Base-by-base conservation (phyloP, 2,888 invertebrate species). In the Rugalucina vietnamica region DNA sequence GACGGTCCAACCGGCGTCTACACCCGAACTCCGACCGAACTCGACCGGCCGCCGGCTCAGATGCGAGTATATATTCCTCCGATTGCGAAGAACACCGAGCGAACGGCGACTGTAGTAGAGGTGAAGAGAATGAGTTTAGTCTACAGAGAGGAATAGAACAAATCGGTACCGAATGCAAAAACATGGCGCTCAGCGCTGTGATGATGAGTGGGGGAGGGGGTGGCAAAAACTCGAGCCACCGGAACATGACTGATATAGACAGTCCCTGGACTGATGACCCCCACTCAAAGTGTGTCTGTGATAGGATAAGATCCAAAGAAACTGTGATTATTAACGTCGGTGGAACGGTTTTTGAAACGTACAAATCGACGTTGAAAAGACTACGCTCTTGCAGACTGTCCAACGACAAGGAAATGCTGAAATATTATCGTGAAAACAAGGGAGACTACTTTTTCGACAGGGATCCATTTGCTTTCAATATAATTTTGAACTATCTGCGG, bases 381-480 rank as follows among this genome's bases (percentile, higher is more conserved):
- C 75, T 92, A 24, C 85, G 87, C 57, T 89, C 91, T 18, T 90
- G 91, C 43, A 91, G 88, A 75, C 86, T 93, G 34, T 82, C 91
- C n/a, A 85, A 89, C 54, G 89, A 91, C n/a, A 87, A 86, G n/a
- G 91, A 91, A 74, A 88, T 93, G 87, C 70, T 87, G 71, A 88
- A 86, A 39, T 91, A 92, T 81, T 93, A 90, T 83, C 80, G 92
- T 37, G 88, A 90, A 14, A 89, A 88, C 3, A 88, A 85, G 34
- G 90, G 90, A 37, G 93, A 93, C 70, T 93, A 90, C 70, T 94
- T 93, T 82, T 93, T 94, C 76, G 94, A 94, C 86, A 87, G 94
- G 74, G 93, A 94, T 84, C 92, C 94, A 0, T 91, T 90, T 65
- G 92, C 93, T 3, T 94, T 94, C 80, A 89, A 90, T 43, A 91